Evolutionary conservation across 2,113 vertebrate species (phyloP).

Genomic region (Corydoras sp.): DNA sequence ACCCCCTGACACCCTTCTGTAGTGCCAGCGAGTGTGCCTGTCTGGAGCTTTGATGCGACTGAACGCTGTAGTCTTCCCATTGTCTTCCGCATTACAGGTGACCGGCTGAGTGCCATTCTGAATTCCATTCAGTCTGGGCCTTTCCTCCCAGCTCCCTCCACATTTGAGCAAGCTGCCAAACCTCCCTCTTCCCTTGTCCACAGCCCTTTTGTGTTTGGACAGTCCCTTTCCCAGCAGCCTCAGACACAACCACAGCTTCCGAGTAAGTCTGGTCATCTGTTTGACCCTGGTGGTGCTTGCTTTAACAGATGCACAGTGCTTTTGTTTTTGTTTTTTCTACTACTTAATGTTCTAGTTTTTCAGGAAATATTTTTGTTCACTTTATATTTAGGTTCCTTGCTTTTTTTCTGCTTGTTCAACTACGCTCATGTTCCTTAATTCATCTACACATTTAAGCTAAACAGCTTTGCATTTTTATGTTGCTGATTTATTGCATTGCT

Average conservation of each 20-base stretch:
- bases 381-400: slow-evolving; percentile 21
- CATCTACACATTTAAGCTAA: too few relatives aligned
- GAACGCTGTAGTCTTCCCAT: slow-evolving; percentile 91
- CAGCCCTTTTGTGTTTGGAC: slow-evolving; percentile 99
- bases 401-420: slow-evolving; percentile 12
- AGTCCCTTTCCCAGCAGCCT: slow-evolving; percentile 98
- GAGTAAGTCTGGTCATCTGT: slow-evolving; percentile 97
- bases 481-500: neutral
- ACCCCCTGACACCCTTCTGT: slow-evolving; percentile 26
- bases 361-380: slow-evolving; percentile 11
- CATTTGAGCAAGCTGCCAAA: slow-evolving; percentile 99
- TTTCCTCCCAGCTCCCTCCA: slow-evolving; percentile 96
- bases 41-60: slow-evolving; percentile 41
- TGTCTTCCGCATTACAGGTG: slow-evolving; percentile 98
- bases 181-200: slow-evolving; percentile 96
- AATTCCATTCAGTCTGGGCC: slow-evolving; percentile 99
- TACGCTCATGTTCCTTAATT: too few relatives aligned
- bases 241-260: slow-evolving; percentile 91
- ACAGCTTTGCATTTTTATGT: neutral
- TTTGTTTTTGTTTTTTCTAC: slow-evolving; percentile 25
- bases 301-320: slow-evolving; percentile 51
- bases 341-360: slow-evolving; percentile 15
- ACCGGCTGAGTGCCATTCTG: slow-evolving; percentile 98
- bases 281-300: slow-evolving; percentile 69
- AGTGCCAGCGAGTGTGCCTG: slow-evolving; percentile 47